phyloP scores from a whole-genome alignment of 2,797 vertebrate species.

The Rhinichthys osculus region DNA sequence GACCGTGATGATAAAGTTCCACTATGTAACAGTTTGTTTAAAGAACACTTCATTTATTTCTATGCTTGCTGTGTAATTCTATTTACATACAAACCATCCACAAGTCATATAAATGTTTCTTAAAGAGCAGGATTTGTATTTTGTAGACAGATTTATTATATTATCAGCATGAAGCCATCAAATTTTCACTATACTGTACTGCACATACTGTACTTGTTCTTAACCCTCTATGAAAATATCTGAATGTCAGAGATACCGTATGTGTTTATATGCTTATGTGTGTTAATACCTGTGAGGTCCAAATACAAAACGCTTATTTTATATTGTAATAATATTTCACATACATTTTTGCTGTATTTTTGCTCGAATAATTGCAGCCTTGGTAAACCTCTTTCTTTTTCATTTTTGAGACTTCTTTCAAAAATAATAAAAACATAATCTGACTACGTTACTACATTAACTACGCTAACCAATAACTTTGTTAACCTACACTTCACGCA shows the following conservation, averaged over 20 bases:
- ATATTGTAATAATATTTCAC: too few relatives aligned
- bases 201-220: background rate
- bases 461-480: too few relatives aligned
- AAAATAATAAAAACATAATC: too few relatives aligned
- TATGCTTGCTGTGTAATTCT: background rate
- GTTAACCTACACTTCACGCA: background rate
- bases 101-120: background rate
- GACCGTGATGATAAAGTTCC: background rate
- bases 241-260: background rate
- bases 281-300: background rate
- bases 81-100: background rate
- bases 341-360: too few relatives aligned
- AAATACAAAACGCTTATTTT: too few relatives aligned
- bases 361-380: too few relatives aligned
- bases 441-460: too few relatives aligned
- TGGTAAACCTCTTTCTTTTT: too few relatives aligned
- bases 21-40: conserved; percentile 11
- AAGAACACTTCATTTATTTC: background rate
- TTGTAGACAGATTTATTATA: background rate
- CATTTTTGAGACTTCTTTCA: too few relatives aligned
- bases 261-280: background rate
- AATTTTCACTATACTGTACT: background rate
- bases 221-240: background rate
- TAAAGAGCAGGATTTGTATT: background rate
- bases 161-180: background rate